Evolutionary conservation across 2,888 invertebrate species (phyloP), one percentile per base, ranked within the genome.

Genomic region (Acronicta aceris): DNA sequence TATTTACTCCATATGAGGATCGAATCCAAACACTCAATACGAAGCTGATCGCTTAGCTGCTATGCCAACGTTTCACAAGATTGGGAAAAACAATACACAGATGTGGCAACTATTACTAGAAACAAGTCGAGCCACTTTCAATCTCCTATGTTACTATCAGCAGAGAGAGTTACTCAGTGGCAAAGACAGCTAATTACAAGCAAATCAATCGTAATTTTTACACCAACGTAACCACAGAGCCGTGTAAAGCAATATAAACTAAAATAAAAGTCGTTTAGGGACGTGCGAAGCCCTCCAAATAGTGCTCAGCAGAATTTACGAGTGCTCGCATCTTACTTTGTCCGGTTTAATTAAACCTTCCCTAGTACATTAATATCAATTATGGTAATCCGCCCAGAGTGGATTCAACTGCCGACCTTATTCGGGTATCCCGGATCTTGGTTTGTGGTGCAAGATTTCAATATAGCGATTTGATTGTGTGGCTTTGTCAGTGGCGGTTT

Each of bases 361-460:
- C 86, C 83, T 76, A 82, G 85, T 86, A 88, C 91, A 89, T 91
- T 90, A 87, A 90, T 91, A 90, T 89, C 90, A 89, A 90, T 91
- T 91, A 91, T 90, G 88, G 88, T 91, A 90, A 91, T 91, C 89
- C 88, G 57, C 65, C 74, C 77, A 73, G 81, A 86, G 86, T 82
- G 85, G 83, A 84, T 88, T 81, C 85, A 82, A 83, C 83, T 84
- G 79, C 81, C 82, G 87, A 81, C 85, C 86, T 82, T 82, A 83
- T 81, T 83, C 69, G 75, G 70, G 65, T 60, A 71, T 69, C 49
- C 45, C 50, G 65, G 71, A 68, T 73, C 67, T 75, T 72, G 59
- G 66, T 52, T 61, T 69, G 73, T 73, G 78, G 77, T 78, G 70
- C 76, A 78, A 78, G 64, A 67, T 71, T 78, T 67, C 64, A 60